Base-by-base conservation (phyloP, 2,113 vertebrate genomes). In the Passer montanus region DNA sequence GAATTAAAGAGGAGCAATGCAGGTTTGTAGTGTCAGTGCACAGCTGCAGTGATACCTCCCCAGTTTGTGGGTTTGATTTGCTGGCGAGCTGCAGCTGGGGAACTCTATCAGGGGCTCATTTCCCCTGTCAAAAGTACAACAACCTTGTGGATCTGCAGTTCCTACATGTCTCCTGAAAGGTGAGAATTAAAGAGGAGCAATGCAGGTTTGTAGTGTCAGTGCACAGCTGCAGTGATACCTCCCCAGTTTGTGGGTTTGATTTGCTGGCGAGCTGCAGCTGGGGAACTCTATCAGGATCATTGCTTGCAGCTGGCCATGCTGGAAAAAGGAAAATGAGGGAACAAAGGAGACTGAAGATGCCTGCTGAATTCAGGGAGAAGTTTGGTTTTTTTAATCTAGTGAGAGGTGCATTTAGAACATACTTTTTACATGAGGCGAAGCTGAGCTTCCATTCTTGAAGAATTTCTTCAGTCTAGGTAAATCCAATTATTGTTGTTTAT, bases 381-480 rank as follows among this genome's bases (percentile, higher is more conserved):
- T 10, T 50, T 68, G 35, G 35, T 41, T 41, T 39, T 41, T 41
- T 43, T 49, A 7, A 2, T 30, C 10, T 28, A 4, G 3, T 3
- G 13, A 15, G 13, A 7, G 7, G 7, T 43, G 10, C 1, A 7
- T 30, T 58, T 73, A 15, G 27, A 47, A 7, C 0, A 2, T 15
- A 6, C 10, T 60, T 56, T 52, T 62, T 22, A 5, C 16, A 7
- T 22, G 6, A 58, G 41, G 2, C 0, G 9, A 41, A 17, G 14
- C 6, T 70, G 17, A 50, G 1, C 1, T 27, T 59, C 1, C 0
- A 0, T 53, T 73, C 4, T 46, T 2, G 2, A 6, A 50, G 16
- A 10, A 3, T 59, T 80, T 70, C 4, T 67, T 49, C 2, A 5
- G 1, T 27, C 0, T 13, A 3, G n/a, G 28, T 87, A 50, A 67